Base-by-base conservation (phyloP, 2,888 invertebrate species). In the Nomada ferruginata region DNA sequence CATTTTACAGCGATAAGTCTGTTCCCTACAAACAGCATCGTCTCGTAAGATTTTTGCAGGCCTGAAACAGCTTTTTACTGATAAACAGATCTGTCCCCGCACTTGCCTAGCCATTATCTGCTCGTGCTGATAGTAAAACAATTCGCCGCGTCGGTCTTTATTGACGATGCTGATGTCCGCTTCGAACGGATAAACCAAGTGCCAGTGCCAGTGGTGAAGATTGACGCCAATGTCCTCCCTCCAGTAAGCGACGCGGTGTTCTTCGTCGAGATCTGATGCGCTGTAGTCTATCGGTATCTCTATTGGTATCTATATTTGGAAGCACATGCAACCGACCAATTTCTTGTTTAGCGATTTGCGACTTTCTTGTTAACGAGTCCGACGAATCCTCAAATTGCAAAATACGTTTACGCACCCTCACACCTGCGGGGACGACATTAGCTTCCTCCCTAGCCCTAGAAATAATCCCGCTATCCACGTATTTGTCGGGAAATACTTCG, bases 191-290 rank as follows among this genome's bases (percentile, higher is more conserved):
- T 97, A 98, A 2, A 98, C 97, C 86, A 98, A 95, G 93, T 98
- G 98, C 98, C 97, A 98, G 92, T 98, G 97, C 97, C 98, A 98
- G 92, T 98, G 98, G 93, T 98, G 98, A 69, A 97, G 96, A 94
- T 98, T 98, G 88, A 98, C 95, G 85, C 97, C 97, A 81, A 97
- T 94, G 93, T 97, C 98, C 92, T 98, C 98, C 55, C 97, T 95
- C 95, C 97, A 98, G 94, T 98, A 98, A 47, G 97, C 96, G 80
- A 97, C 93, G 5, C 96, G 95, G 92, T 98, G 97, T 90, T 98
- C 98, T 0, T 96, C 96, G 89, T 98, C 97, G 3, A 95, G 90
- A 83, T 96, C 95, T 0, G 96, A 95, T 0, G 97, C 97, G 0
- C 97, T 97, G 92, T 96, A 97, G 94, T 97, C 96, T 36, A 94